A percentile compares a stretch with the other conserved stretches of the same genome.
Conservation (phyloP, 1,140 invertebrate genomes). For the Meloidogyne hapla region DNA sequence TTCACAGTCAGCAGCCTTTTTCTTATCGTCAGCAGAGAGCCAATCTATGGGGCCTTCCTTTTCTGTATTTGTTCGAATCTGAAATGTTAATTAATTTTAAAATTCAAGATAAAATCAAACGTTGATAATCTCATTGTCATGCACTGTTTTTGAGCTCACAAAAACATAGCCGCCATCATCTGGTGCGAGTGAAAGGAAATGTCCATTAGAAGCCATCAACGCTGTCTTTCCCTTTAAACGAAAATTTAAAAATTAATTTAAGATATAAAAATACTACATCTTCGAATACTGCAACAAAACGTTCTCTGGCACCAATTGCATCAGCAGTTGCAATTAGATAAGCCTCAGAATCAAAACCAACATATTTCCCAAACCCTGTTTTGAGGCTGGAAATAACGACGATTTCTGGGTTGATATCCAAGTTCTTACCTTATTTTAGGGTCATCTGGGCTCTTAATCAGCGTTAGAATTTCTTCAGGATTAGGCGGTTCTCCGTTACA, state of each 20-base stretch:
- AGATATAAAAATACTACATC: constrained; percentile 36
- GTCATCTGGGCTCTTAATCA: constrained; percentile 50
- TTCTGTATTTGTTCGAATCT: constrained; percentile 45
- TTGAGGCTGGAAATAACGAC: constrained; percentile 41
- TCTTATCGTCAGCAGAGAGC: constrained; percentile 39
- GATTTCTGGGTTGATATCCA: neutral
- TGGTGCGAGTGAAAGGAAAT: constrained; percentile 44
- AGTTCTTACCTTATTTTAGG: constrained; percentile 41
- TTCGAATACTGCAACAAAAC: constrained; percentile 49
- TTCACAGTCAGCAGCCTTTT: constrained; percentile 48
- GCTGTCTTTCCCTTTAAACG: constrained; percentile 41
- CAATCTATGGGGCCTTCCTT: constrained; percentile 42
- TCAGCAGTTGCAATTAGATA: constrained; percentile 46
- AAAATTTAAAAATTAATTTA: constrained; percentile 6
- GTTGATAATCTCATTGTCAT: constrained; percentile 37
- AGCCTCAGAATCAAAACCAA: constrained; percentile 46
- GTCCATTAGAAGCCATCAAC: constrained; percentile 36
- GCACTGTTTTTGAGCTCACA: constrained; percentile 33
- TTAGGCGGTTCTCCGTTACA: constrained; percentile 36
- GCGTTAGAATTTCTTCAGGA: constrained; percentile 48
- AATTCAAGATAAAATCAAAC: no score
- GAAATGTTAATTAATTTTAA: constrained; percentile 24
- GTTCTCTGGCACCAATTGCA: constrained; percentile 46
- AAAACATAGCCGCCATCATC: constrained; percentile 38
- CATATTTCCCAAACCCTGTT: constrained; percentile 53